A percentile compares a stretch with the other conserved stretches of the same genome.
These are phyloP conservation scores for Brachyhypopomus gauderio DNA, from an alignment of 2,113 vertebrate genomes.

Conservation along the genomic window DNA sequence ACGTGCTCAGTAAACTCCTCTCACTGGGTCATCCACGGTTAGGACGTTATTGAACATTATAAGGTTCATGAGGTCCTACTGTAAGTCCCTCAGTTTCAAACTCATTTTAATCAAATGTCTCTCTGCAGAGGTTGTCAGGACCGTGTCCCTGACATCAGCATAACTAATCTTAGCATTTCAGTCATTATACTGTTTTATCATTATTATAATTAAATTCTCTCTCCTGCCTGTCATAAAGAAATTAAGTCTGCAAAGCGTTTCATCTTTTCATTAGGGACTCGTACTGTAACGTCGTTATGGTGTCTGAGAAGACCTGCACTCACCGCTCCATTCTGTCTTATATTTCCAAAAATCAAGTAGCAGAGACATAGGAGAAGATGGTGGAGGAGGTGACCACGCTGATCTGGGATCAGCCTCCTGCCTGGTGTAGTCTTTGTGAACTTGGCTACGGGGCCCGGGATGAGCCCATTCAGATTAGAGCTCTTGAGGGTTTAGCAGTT, in stretches of 20 bases:
- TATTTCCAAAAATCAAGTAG: too few species aligned
- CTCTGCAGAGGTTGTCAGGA: background rate
- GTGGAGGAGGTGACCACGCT: too few species aligned
- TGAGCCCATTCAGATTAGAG: too few species aligned
- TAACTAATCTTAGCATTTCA: background rate
- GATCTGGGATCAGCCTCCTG: too few species aligned
- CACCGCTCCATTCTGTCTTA: background rate
- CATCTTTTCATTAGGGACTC: constrained; percentile 4
- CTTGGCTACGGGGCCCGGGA: too few species aligned
- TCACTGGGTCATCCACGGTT: background rate
- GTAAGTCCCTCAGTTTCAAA: background rate
- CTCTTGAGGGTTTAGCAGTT: too few species aligned
- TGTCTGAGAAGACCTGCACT: background rate
- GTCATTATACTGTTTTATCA: constrained; percentile 5
- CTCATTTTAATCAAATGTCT: background rate
- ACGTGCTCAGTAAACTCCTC: too few species aligned
- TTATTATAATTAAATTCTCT: constrained; percentile 7
- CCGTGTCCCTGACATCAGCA: background rate
- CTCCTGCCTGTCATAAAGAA: background rate
- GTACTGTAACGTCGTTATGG: background rate
- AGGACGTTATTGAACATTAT: background rate
- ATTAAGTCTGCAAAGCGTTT: background rate
- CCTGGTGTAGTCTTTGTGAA: too few species aligned
- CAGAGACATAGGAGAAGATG: too few species aligned
- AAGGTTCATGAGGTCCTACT: background rate